phyloP scores from a whole-genome alignment of 2,888 invertebrate species.

The Tenthredo mesomela region DNA sequence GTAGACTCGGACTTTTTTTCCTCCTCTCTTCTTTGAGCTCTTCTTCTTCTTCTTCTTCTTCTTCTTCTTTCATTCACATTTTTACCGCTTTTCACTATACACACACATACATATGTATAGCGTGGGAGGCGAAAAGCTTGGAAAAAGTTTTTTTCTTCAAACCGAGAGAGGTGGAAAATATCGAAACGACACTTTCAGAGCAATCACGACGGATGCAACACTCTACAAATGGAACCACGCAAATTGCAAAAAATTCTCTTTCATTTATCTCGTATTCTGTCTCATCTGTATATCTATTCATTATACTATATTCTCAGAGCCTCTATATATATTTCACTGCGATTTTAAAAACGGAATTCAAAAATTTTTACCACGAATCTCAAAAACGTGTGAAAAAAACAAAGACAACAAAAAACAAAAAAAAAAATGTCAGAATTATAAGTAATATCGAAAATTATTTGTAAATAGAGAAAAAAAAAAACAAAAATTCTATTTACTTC shows the following conservation, averaged over 20 bases:
- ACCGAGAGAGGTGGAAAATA: conserved; percentile 21
- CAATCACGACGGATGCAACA: conserved; percentile 36
- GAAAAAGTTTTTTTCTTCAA: neutral
- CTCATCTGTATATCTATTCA: neutral
- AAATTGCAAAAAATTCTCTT: conserved; percentile 28
- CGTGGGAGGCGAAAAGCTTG: neutral
- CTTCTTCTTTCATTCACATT: neutral
- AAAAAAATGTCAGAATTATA: too few relatives aligned
- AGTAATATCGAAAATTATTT: too few relatives aligned
- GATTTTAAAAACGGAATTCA: neutral
- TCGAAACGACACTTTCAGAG: conserved; percentile 45
- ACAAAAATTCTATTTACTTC: neutral
- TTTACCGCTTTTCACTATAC: neutral
- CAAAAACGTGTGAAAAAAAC: too few relatives aligned
- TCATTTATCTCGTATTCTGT: neutral
- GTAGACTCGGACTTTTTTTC: neutral
- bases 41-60: neutral
- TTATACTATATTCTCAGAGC: neutral
- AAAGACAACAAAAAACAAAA: too few relatives aligned
- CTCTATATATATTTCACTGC: neutral
- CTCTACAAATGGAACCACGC: conserved; percentile 9
- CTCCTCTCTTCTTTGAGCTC: neutral
- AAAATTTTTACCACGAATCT: neutral
- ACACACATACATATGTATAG: neutral
- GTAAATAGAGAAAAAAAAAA: neutral